Evolutionary conservation across 2,113 vertebrate species (phyloP), one percentile per base, ranked within the genome.

Genomic region (Rhegmatorhina hoffmannsi): DNA sequence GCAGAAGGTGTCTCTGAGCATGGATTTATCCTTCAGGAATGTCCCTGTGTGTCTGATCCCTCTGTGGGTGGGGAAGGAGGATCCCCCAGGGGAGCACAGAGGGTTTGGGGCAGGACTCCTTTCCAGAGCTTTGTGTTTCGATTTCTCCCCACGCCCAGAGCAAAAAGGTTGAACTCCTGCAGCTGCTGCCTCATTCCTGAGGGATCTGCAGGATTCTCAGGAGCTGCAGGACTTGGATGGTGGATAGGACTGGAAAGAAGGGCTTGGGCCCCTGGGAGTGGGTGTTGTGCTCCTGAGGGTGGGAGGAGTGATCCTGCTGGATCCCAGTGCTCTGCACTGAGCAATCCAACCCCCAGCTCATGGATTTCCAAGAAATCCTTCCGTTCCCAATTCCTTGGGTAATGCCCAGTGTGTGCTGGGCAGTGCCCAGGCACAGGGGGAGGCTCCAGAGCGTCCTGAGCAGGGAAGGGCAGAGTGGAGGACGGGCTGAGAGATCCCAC

Each of bases 231-330:
- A 55, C 46, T 72, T 43, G 29, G 70, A 40, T 58, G 55, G 64
- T n/a, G 64, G 91, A 36, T 10, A 74, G 50, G 18, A 26, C 26
- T 75, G 36, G 47, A 28, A 34, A 18, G 28, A 5, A 17, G 10
- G 20, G 7, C n/a, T 69, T 17, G 7, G 13, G 12, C 15, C 28
- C 49, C 19, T n/a, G 23, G 47, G 34, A 11, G 20, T 62, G 56
- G 33, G 18, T 26, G 44, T 33, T 68, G 34, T 47, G 63, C 49
- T 63, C 10, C 23, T 0, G 0, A 1, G 1, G 2, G 43, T 1
- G 4, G 34, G 75, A 50, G 47, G 19, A 34, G 33, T 33, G 31
- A 33, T 66, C 18, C 23, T 21, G 10, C 3, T 23, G 60, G n/a
- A 38, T 77, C 75, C 47, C 26, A 8, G 11, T 7, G 25, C 53